Percentiles rank a stretch among this genome's conserved stretches.
Evolutionary conservation across 1,140 invertebrate species (phyloP).

Genomic region (Aporrectodea caliginosa): DNA sequence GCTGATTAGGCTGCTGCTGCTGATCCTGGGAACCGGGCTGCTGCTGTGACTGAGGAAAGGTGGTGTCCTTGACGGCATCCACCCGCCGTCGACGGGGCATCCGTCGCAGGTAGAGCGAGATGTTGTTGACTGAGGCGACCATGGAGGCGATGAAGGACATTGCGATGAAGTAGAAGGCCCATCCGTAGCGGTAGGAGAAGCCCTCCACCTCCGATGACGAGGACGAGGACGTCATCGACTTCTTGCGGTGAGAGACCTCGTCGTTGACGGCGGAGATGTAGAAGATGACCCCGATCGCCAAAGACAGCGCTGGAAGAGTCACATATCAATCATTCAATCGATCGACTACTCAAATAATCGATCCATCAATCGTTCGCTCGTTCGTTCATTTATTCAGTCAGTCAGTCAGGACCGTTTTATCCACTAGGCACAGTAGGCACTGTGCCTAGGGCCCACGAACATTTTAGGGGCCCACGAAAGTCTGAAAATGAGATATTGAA

Average conservation of each 20-base stretch:
- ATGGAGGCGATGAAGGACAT: conserved; percentile 41
- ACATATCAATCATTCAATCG: conserved; percentile 3
- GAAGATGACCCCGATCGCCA: conserved; percentile 46
- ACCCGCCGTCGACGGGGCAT: not conserved
- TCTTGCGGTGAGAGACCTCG: conserved; percentile 42
- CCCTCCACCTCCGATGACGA: conserved; percentile 32
- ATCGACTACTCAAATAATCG: too few species aligned
- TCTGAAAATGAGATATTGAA: too few species aligned
- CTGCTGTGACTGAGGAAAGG: not conserved
- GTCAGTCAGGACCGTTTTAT: too few species aligned
- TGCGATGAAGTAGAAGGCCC: conserved; percentile 46
- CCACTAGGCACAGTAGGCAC: too few species aligned
- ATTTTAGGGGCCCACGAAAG: too few species aligned
- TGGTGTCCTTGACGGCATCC: not conserved
- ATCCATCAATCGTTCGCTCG: too few species aligned
- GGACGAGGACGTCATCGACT: conserved; percentile 28
- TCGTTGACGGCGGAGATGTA: conserved; percentile 50
- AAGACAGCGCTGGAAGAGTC: conserved; percentile 41
- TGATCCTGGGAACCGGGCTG: not conserved
- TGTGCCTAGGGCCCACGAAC: too few species aligned
- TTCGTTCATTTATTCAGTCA: too few species aligned
- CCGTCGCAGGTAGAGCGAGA: conserved; percentile 40
- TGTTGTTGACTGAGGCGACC: conserved; percentile 41
- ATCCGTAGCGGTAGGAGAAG: conserved; percentile 46
- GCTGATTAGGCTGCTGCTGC: not conserved